phyloP scores from a whole-genome alignment of 1,140 invertebrate genomes.

The Listronotus oregonensis region DNA sequence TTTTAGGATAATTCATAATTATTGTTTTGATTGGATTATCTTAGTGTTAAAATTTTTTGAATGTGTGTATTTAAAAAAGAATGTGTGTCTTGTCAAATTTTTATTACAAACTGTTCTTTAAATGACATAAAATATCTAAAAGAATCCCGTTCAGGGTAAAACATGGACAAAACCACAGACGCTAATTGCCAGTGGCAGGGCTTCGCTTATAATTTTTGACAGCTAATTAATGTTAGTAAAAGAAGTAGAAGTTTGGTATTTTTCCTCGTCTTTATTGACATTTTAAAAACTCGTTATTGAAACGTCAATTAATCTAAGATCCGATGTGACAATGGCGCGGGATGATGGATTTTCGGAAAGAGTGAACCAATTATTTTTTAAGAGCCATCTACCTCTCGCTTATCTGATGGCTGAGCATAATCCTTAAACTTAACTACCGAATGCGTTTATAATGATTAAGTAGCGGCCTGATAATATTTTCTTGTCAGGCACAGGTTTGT shows the following conservation, averaged over 20 bases:
- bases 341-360: constrained; percentile 41
- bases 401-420: constrained; percentile 33
- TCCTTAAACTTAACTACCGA: constrained; percentile 35
- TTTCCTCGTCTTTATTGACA: constrained; percentile 39
- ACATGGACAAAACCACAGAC: not conserved
- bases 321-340: constrained; percentile 40
- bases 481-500: constrained; percentile 24
- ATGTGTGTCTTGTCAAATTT: no score
- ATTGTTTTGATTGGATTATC: no score
- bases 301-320: constrained; percentile 44
- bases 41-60: no score
- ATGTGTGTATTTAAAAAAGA: no score
- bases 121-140: no score
- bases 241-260: constrained; percentile 37
- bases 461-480: constrained; percentile 29
- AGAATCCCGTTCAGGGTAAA: no score
- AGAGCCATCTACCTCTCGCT: constrained; percentile 26
- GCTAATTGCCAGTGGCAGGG: constrained; percentile 23
- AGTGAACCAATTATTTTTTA: constrained; percentile 37
- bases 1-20: no score
- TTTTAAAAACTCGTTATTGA: constrained; percentile 44
- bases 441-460: constrained; percentile 35
- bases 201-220: constrained; percentile 34
- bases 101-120: no score
- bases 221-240: constrained; percentile 41